Evolutionary conservation across 2,113 vertebrate species (phyloP).

Genomic region (Alexandromys fortis): DNA sequence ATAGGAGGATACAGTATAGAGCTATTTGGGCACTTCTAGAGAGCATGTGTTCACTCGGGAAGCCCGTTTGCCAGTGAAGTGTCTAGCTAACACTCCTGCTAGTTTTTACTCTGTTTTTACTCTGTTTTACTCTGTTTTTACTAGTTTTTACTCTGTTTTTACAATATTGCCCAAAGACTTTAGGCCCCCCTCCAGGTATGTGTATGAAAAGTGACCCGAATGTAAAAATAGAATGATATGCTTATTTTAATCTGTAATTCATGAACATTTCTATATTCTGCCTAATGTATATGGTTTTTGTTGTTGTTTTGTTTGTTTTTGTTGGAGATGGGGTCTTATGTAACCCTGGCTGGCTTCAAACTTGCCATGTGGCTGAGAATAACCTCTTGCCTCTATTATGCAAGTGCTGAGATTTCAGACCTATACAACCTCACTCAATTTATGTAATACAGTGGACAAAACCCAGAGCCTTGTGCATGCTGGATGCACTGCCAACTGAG

Average conservation of each 20-base stretch:
- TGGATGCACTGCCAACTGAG: neutral
- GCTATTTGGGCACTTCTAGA: neutral
- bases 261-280: constrained; percentile 13
- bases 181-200: neutral
- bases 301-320: neutral
- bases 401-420: neutral
- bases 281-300: neutral
- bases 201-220: neutral
- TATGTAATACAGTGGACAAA: neutral
- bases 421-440: neutral
- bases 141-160: neutral
- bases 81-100: neutral
- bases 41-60: neutral
- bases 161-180: neutral
- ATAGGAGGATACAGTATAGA: neutral
- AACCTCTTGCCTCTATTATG: neutral
- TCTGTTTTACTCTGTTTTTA: neutral
- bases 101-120: neutral
- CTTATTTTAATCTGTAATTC: constrained; percentile 1
- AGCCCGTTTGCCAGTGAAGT: neutral
- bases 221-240: neutral
- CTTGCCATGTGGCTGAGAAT: neutral
- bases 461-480: neutral
- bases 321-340: neutral
- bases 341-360: neutral